Evolutionary conservation across 2,797 vertebrate species (phyloP).

Genomic region (Sparus aurata): DNA sequence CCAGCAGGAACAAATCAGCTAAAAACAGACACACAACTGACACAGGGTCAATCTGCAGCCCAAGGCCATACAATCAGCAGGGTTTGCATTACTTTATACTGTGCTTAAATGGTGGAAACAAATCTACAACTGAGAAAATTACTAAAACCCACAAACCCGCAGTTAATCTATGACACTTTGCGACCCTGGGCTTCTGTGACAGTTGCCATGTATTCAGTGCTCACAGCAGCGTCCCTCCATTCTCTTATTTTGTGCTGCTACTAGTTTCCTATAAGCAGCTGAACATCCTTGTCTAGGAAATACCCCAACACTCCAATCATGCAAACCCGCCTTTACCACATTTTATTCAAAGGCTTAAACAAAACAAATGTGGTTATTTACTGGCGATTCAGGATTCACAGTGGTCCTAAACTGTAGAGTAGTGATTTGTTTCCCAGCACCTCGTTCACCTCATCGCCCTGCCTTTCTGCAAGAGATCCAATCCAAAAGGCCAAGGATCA

Average conservation of each 20-base stretch:
- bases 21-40: background rate
- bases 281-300: constrained; percentile 1
- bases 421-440: background rate
- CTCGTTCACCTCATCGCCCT: background rate
- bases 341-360: too few relatives aligned
- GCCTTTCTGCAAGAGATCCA: background rate
- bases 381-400: background rate
- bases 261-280: background rate
- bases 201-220: background rate
- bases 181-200: too few relatives aligned
- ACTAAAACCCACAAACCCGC: background rate
- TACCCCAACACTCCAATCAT: constrained; percentile 15
- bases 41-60: background rate
- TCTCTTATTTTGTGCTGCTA: background rate
- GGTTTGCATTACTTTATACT: background rate
- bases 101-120: background rate
- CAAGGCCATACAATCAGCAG: background rate
- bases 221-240: background rate
- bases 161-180: background rate
- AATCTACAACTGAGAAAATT: background rate
- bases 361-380: constrained; percentile 5
- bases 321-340: background rate
- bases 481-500: background rate
- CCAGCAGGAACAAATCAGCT: background rate
- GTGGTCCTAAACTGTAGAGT: background rate